These are phyloP conservation scores for Tridacna crocea DNA, from an alignment of 2,888 invertebrate species.

Conservation along the genomic window DNA sequence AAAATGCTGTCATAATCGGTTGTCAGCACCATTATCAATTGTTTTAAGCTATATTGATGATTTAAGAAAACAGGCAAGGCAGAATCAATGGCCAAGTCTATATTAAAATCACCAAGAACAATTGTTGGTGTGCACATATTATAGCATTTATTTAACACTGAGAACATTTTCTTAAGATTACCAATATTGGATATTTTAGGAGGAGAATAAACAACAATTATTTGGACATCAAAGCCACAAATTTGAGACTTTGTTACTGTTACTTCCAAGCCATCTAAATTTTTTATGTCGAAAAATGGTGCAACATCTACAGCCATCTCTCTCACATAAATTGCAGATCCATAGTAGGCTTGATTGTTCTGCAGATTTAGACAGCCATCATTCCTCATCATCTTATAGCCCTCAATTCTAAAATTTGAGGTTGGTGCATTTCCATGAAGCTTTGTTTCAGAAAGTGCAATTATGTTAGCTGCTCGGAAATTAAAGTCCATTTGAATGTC, in stretches of 20 bases:
- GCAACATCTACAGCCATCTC: not conserved
- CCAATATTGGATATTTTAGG: no score
- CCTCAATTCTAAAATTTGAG: not conserved
- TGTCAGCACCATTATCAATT: no score
- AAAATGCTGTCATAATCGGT: no score
- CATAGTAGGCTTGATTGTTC: not conserved
- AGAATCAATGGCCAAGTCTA: no score
- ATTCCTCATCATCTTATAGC: conserved; percentile 8
- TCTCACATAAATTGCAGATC: conserved; percentile 3
- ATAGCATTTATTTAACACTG: no score
- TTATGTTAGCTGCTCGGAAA: not conserved
- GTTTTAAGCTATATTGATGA: no score
- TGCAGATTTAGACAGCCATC: conserved; percentile 4
- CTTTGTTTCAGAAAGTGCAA: not conserved
- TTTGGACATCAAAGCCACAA: no score
- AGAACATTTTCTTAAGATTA: no score
- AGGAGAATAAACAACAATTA: no score
- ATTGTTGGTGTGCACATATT: no score
- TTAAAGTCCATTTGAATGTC: conserved; percentile 2
- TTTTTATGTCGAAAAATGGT: conserved; percentile 1
- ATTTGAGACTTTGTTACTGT: conserved; percentile 11
- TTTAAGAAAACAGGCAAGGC: no score
- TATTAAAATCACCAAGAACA: no score
- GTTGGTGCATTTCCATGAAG: not conserved
- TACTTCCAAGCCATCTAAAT: conserved; percentile 5